Percentiles rank a stretch among this genome's conserved stretches.
Conservation (phyloP, 2,113 vertebrate genomes). For the Thalassoma bifasciatum region DNA sequence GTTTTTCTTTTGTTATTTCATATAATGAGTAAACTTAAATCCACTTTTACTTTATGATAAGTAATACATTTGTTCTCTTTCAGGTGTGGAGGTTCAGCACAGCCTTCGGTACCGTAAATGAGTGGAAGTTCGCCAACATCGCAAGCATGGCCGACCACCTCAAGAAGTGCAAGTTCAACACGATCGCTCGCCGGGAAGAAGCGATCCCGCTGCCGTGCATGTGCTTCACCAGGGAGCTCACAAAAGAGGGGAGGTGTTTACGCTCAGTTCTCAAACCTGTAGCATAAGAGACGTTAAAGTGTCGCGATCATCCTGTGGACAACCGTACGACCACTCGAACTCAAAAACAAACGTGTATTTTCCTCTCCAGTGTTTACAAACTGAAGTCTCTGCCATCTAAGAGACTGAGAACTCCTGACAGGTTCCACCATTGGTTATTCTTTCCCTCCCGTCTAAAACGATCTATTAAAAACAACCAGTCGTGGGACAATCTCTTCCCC, state of each 20-base stretch:
- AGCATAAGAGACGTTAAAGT: conserved; percentile 51
- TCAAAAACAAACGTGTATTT: conserved; percentile 9
- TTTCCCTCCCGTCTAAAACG: neutral
- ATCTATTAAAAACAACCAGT: conserved; percentile 10
- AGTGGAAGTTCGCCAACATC: conserved; percentile 98
- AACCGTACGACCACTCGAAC: conserved; percentile 35
- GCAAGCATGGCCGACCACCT: conserved; percentile 99
- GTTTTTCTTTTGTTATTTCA: too few relatives aligned
- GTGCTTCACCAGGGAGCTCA: conserved; percentile 97
- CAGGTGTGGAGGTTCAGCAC: conserved; percentile 99
- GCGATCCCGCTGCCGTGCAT: conserved; percentile 96
- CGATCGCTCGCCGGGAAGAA: conserved; percentile 90
- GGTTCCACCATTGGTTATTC: neutral
- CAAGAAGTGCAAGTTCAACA: conserved; percentile 96
- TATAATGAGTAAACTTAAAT: too few relatives aligned
- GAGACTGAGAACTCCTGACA: neutral
- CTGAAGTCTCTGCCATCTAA: conserved; percentile 17
- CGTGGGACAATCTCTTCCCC: neutral
- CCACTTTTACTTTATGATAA: too few relatives aligned
- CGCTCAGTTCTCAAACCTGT: conserved; percentile 97
- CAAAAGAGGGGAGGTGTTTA: conserved; percentile 93
- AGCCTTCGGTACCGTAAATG: conserved; percentile 95
- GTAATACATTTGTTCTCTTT: neutral
- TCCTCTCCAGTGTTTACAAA: conserved; percentile 71
- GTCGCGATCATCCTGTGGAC: conserved; percentile 63